Evolutionary conservation across 2,113 vertebrate species (phyloP).

Genomic region (Daboia siamensis): DNA sequence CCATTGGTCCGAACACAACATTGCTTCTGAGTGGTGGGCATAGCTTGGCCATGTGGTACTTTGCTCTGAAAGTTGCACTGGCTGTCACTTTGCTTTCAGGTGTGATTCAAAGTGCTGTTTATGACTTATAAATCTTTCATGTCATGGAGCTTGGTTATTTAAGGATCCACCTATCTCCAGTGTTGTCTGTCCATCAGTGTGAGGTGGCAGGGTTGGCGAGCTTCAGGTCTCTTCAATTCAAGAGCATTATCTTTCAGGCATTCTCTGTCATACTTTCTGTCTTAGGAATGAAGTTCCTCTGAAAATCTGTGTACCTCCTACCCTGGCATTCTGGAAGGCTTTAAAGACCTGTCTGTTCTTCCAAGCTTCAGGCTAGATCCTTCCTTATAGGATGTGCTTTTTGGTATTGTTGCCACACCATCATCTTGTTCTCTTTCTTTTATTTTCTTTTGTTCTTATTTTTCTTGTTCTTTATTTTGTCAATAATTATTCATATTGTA

Average conservation of each 20-base stretch:
- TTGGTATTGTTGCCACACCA: not conserved
- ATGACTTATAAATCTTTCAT: too few species aligned
- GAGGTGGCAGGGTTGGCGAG: not conserved
- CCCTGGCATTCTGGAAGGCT: too few species aligned
- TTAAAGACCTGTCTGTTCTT: too few species aligned
- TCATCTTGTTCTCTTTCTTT: not conserved
- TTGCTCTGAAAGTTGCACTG: not conserved
- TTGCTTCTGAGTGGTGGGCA: not conserved
- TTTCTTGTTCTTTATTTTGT: not conserved
- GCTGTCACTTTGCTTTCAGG: too few species aligned
- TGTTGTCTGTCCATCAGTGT: not conserved
- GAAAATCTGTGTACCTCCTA: too few species aligned
- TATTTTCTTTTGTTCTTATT: not conserved
- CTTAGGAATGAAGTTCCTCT: too few species aligned
- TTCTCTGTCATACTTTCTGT: too few species aligned
- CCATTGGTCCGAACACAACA: not conserved
- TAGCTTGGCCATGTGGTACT: not conserved
- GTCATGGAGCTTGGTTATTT: too few species aligned
- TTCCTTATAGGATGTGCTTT: not conserved
- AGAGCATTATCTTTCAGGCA: not conserved
- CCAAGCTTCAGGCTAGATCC: too few species aligned
- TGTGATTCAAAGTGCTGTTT: too few species aligned
- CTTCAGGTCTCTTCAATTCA: not conserved
- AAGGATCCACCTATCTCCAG: too few species aligned
- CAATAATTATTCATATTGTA: not conserved